phyloP scores from a whole-genome alignment of 2,113 vertebrate genomes.

The Brachyhypopomus gauderio region DNA sequence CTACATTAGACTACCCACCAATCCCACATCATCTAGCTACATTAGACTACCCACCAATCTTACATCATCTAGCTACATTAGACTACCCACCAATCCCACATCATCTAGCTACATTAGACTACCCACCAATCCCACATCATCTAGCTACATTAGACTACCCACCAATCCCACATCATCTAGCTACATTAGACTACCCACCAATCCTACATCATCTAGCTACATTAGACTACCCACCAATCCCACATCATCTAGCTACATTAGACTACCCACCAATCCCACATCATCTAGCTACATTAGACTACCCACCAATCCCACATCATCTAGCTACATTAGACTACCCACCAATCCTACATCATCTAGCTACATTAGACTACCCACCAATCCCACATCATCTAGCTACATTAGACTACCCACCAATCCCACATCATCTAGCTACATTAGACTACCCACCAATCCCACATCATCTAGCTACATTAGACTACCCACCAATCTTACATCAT shows the following conservation, averaged over 20 bases:
- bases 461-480: background rate
- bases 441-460: background rate
- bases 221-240: background rate
- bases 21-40: background rate
- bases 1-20: background rate
- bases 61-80: background rate
- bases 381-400: background rate
- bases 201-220: background rate
- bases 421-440: too few species aligned
- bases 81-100: background rate
- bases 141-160: background rate
- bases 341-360: background rate
- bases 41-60: background rate
- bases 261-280: too few species aligned
- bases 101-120: background rate
- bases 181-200: background rate
- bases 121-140: too few species aligned
- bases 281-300: background rate
- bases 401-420: background rate
- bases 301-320: background rate
- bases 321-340: background rate
- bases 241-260: too few species aligned
- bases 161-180: background rate
- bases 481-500: background rate
- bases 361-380: background rate